Evolutionary conservation across 2,797 vertebrate genomes (phyloP).

Genomic region (Lepus townsendii): DNA sequence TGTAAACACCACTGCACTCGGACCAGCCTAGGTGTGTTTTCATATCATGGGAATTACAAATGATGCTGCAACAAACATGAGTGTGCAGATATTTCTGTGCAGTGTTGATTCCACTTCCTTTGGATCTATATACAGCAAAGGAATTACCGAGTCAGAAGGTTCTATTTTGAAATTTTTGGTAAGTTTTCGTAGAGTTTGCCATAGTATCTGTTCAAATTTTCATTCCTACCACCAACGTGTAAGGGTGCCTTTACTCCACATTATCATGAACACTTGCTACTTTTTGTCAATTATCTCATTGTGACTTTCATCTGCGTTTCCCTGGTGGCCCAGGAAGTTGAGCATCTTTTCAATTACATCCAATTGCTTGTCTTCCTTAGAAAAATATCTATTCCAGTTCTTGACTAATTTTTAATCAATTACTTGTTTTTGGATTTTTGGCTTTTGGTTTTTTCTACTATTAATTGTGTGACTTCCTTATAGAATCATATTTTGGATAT

Average conservation of each 20-base stretch:
- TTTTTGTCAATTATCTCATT: not conserved
- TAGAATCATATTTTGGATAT: not conserved
- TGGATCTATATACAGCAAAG: not conserved
- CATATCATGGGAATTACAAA: not conserved
- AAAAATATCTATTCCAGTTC: not conserved
- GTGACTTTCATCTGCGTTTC: not conserved
- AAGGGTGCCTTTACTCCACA: not conserved
- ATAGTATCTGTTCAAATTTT: not conserved
- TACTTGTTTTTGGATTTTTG: not conserved
- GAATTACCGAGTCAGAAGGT: not conserved
- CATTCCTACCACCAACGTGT: rapidly evolving
- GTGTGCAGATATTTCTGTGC: not conserved
- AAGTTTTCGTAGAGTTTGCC: not conserved
- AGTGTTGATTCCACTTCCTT: not conserved
- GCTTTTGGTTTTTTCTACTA: not conserved
- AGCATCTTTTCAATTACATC: not conserved
- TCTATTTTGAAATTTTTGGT: not conserved
- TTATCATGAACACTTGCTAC: not conserved
- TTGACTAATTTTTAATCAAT: not conserved
- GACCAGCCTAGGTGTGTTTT: no score
- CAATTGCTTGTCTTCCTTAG: not conserved
- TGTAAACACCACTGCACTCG: no score
- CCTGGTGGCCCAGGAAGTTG: not conserved
- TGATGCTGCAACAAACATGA: not conserved
- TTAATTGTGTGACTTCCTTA: not conserved